Evolutionary conservation across 92 coral and sea anemone genomes (phyloP).

Genomic region (Porites cylindrica): DNA sequence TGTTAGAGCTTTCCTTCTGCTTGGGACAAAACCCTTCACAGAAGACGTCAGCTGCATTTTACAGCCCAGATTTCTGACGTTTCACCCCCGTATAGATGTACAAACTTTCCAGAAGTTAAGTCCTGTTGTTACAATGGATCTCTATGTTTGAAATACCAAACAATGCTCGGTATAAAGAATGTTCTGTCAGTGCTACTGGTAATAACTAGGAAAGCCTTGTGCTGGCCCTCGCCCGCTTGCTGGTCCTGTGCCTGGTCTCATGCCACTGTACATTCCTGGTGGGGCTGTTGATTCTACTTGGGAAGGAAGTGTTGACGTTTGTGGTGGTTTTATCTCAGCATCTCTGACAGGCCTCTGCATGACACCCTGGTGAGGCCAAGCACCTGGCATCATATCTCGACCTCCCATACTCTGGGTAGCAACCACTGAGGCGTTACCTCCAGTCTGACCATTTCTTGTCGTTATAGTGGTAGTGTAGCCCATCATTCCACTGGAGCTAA

Average conservation of each 20-base stretch:
- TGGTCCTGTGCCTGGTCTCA: conserved; percentile 53
- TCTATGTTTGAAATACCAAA: conserved; percentile 7
- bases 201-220: conserved; percentile 57
- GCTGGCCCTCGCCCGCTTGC: conserved; percentile 32
- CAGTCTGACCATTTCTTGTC: conserved; percentile 57
- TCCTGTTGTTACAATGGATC: neutral
- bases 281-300: conserved; percentile 25
- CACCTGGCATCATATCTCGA: conserved; percentile 58
- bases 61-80: neutral
- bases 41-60: neutral
- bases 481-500: conserved; percentile 75
- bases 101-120: neutral
- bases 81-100: neutral
- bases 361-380: conserved; percentile 45
- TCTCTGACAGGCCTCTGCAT: conserved; percentile 42
- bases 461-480: conserved; percentile 58
- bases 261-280: conserved; percentile 62
- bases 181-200: conserved; percentile 35
- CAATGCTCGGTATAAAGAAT: neutral
- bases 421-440: conserved; percentile 49
- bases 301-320: conserved; percentile 13
- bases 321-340: conserved; percentile 40
- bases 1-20: neutral
- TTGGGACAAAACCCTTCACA: neutral
- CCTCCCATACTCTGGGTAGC: conserved; percentile 56